Base-by-base conservation (phyloP, 2,113 vertebrate species). In the Orcinus orca region DNA sequence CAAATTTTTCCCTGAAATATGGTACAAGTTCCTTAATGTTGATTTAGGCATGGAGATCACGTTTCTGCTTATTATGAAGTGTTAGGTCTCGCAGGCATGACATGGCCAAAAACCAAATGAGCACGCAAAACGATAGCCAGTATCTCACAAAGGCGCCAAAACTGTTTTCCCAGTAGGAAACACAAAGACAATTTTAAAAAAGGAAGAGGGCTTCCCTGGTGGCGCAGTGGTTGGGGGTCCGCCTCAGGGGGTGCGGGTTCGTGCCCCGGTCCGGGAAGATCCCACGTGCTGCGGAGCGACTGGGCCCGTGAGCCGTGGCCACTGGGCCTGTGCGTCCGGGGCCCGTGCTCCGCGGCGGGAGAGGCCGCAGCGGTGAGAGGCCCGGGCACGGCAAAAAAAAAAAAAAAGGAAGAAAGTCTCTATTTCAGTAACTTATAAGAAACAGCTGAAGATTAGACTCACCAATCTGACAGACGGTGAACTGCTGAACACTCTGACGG, bases 381-480 rank as follows among this genome's bases (percentile, higher is more conserved):
- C 47, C 47, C 11, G 11, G 11, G 47, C 2, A 47, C 47, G 2
- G 11, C 47, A 12, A 47, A 47, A 47, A 47, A 47, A 47, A 44
- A 53, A 14, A 55, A 83, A 20, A 50, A 14, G 13, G 47, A 50
- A 12, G 47, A 50, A 50, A 50, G 8, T 8, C 1, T 7, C 55
- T 68, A 58, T 21, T n/a, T 5, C 10, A 31, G 5, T 1, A 29
- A 83, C 29, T 31, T 1, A 2, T 8, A 70, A 58, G 29, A 18
- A 33, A 85, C 15, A 53, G 23, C 9, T 47, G 71, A 68, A 18
- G 31, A 29, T 26, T 10, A 17, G 60, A 97, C 98, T 99, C 92
- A 99, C 99, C 99, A 1, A 99, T 98, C 97, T 99, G 99, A 26
- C 97, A 90, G 50, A 98, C 53, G 0, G 98, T 96, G 92, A 99